These are phyloP conservation scores for Montipora efflorescens DNA, from an alignment of 64 coral and sea anemone species.

Conservation along the genomic window DNA sequence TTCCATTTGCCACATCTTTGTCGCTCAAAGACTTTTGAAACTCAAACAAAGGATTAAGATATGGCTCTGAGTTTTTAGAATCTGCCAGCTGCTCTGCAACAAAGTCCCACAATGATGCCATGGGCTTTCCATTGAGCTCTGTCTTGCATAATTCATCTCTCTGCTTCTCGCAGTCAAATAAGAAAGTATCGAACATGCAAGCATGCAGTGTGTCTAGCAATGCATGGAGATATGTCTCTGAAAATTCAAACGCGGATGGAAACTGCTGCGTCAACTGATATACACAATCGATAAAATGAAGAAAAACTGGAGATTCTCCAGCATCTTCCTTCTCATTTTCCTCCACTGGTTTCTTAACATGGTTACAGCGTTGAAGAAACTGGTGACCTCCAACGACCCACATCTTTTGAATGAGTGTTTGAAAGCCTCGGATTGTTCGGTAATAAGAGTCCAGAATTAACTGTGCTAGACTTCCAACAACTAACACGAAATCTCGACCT, in stretches of 20 bases:
- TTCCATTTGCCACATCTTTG: conserved; percentile 49
- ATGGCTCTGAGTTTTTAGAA: conserved; percentile 71
- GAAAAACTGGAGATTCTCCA: conserved; percentile 90
- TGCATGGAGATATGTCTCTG: conserved; percentile 91
- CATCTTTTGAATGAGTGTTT: conserved; percentile 95
- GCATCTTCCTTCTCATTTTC: conserved; percentile 83
- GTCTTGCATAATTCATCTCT: conserved; percentile 58
- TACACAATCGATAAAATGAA: conserved; percentile 97
- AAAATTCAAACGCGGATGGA: conserved; percentile 97
- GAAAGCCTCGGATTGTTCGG: conserved; percentile 95
- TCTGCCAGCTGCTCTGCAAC: conserved; percentile 88
- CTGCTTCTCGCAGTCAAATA: conserved; percentile 94
- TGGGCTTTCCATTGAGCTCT: conserved; percentile 62
- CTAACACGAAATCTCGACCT: conserved; percentile 89
- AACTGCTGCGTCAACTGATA: conserved; percentile 95
- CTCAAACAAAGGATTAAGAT: conserved; percentile 92
- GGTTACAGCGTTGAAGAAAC: conserved; percentile 81
- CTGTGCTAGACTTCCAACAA: conserved; percentile 86
- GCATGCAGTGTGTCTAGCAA: conserved; percentile 90
- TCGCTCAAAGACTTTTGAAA: conserved; percentile 39
- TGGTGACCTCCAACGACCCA: conserved; percentile 98
- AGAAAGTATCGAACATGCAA: conserved; percentile 95
- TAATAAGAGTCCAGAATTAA: conserved; percentile 90
- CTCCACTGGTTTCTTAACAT: conserved; percentile 44
- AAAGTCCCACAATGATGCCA: conserved; percentile 96